Evolutionary conservation across 2,113 vertebrate genomes (phyloP).

Genomic region (Edolisoma coerulescens): DNA sequence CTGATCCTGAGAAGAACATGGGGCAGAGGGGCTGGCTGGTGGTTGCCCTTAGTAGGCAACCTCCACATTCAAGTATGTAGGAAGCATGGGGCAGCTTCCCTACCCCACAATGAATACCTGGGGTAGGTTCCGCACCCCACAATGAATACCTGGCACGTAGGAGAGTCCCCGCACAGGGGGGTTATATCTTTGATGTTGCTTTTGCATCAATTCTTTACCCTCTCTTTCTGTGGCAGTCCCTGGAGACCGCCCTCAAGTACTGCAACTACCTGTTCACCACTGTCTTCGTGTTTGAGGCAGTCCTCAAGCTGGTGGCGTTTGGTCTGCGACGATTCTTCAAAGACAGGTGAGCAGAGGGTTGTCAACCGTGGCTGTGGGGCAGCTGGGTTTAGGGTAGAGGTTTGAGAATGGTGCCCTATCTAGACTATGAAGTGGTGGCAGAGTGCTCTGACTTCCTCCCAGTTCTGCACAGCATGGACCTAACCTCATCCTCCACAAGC

Average conservation of each 20-base stretch:
- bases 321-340: constrained; percentile 97
- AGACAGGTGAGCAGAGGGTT: constrained; percentile 80
- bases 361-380: neutral
- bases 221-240: constrained; percentile 76
- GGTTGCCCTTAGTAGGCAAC: neutral
- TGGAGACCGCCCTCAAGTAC: constrained; percentile 95
- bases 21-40: neutral
- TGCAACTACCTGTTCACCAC: constrained; percentile 99
- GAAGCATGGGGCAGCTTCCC: neutral
- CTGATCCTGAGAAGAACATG: neutral
- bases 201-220: neutral
- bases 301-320: constrained; percentile 93
- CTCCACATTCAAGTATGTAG: neutral
- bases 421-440: neutral
- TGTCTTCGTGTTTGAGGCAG: constrained; percentile 93
- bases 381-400: neutral
- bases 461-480: neutral
- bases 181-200: neutral
- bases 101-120: neutral
- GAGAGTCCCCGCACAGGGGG: rapidly evolving
- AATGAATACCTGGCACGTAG: neutral
- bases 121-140: neutral
- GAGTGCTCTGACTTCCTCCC: neutral
- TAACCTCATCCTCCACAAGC: neutral
- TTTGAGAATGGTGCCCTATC: neutral